Evolutionary conservation across 1,140 invertebrate species (phyloP).

Genomic region (Ganaspis sp.): DNA sequence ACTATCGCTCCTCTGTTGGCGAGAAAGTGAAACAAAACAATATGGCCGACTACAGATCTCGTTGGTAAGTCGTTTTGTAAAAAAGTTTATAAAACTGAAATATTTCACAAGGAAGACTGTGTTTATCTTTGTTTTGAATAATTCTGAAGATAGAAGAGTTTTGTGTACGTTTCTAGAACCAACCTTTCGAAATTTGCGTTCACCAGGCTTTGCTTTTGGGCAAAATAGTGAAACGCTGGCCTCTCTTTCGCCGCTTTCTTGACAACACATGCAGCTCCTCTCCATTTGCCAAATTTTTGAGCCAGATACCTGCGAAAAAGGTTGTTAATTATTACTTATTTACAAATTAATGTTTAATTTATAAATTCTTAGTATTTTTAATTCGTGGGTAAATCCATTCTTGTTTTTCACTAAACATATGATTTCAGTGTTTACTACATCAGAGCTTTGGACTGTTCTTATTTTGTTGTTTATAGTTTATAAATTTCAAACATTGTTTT

Average conservation of each 20-base stretch:
- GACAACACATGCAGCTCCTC: conserved; percentile 94
- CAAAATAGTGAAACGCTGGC: conserved; percentile 92
- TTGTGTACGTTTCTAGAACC: conserved; percentile 30
- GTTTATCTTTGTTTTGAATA: background rate
- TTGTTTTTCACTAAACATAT: background rate
- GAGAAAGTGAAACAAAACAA: background rate
- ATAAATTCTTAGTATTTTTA: background rate
- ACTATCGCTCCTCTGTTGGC: background rate
- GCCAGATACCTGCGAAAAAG: conserved; percentile 86
- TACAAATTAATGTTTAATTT: background rate
- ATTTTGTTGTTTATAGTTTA: background rate
- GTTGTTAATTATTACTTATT: conserved; percentile 30
- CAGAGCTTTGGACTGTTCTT: background rate
- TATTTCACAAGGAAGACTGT: background rate
- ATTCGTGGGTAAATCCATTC: background rate
- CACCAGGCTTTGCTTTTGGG: conserved; percentile 90
- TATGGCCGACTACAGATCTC: background rate
- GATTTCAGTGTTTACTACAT: background rate
- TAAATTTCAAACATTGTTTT: background rate
- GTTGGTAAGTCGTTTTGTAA: background rate
- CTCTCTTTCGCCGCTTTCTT: conserved; percentile 94
- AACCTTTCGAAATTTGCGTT: conserved; percentile 91
- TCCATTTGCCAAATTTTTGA: conserved; percentile 98
- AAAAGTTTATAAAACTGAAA: background rate
- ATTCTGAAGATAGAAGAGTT: background rate